Conservation (phyloP, 2,113 vertebrate species). For the Galeopterus variegatus region DNA sequence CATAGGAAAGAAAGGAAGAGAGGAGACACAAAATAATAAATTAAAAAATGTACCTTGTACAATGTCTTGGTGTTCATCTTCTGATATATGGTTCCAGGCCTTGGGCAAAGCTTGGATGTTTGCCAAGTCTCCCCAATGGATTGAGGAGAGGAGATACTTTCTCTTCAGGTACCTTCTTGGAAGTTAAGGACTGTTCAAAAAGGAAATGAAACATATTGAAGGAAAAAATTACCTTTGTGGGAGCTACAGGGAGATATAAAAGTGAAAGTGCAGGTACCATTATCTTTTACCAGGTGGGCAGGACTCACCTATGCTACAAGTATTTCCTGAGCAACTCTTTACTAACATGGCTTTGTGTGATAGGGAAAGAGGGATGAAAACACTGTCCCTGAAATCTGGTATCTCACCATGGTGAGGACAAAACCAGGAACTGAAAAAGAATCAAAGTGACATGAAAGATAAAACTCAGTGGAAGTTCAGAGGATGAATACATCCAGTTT, state of each 20-base stretch:
- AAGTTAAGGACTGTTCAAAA: constrained; percentile 81
- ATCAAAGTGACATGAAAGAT: background rate
- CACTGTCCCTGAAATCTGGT: background rate
- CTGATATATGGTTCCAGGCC: constrained; percentile 91
- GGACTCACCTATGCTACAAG: fast-evolving
- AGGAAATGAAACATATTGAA: background rate
- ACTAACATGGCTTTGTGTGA: background rate
- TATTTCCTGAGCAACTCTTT: background rate
- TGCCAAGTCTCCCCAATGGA: constrained; percentile 86
- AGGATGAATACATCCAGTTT: background rate
- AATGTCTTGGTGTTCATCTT: constrained; percentile 79
- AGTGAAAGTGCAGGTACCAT: too few relatives aligned
- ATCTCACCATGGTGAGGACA: background rate
- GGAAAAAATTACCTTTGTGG: background rate
- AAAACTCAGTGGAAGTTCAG: background rate
- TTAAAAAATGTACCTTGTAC: constrained; percentile 89
- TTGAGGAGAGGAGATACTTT: constrained; percentile 89
- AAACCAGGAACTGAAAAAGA: background rate
- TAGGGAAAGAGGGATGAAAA: background rate
- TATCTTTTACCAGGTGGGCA: background rate
- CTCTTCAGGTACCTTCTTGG: constrained; percentile 90
- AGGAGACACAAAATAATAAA: background rate
- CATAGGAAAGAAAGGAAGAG: background rate
- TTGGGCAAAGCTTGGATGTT: constrained; percentile 88
- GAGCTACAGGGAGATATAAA: background rate